These are phyloP conservation scores for Spongia lamella DNA, from an alignment of 37 sponge, comb jelly and placozoan genomes.

Conservation along the genomic window DNA sequence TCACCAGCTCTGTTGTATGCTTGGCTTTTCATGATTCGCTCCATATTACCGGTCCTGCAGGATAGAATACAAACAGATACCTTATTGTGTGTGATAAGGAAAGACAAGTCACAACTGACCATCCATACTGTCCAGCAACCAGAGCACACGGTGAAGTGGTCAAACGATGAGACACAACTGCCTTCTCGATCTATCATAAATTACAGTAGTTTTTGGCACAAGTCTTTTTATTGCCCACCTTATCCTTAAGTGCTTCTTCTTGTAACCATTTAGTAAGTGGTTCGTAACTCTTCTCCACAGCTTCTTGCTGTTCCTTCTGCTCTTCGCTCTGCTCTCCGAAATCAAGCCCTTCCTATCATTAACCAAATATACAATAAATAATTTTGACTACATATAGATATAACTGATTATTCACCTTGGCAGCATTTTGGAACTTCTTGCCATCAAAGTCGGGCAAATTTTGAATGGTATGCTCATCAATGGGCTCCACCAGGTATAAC, in stretches of 20 bases:
- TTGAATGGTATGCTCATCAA: slow-evolving; percentile 93
- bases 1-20: slow-evolving; percentile 85
- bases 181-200: slow-evolving; percentile 81
- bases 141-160: slow-evolving; percentile 96
- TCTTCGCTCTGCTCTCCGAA: slow-evolving; percentile 80
- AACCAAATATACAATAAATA: neutral
- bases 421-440: slow-evolving; percentile 94
- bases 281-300: slow-evolving; percentile 71
- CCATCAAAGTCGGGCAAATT: slow-evolving; percentile 94
- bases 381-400: neutral
- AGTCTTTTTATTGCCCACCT: slow-evolving; percentile 8
- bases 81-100: neutral
- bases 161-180: slow-evolving; percentile 87
- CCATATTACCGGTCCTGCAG: slow-evolving; percentile 96
- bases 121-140: slow-evolving; percentile 91
- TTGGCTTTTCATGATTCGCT: slow-evolving; percentile 93
- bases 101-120: slow-evolving; percentile 50
- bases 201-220: neutral
- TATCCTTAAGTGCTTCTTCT: slow-evolving; percentile 78
- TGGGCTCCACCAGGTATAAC: slow-evolving; percentile 89
- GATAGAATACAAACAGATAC: neutral
- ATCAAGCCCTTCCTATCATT: slow-evolving; percentile 77
- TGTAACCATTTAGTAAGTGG: slow-evolving; percentile 91
- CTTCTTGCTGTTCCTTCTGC: slow-evolving; percentile 83
- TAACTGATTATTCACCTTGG: slow-evolving; percentile 49